Base-by-base conservation (phyloP, 2,797 vertebrate species). In the Sciurus vulgaris region DNA sequence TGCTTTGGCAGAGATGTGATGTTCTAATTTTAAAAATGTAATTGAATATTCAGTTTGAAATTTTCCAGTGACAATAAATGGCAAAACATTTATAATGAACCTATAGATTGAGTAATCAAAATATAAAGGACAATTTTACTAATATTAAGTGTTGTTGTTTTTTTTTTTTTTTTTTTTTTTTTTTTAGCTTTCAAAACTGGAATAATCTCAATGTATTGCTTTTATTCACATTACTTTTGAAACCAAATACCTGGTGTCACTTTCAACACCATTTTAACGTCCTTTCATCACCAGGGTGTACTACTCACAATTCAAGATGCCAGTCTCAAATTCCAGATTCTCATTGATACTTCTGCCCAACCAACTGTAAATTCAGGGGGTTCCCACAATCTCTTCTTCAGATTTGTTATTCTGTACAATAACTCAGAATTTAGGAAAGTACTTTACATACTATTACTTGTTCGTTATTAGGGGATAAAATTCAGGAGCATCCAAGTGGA, bases 1-100 rank as follows among this genome's bases (percentile, higher is more conserved):
- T 74, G 3, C n/a, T 86, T 65, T 90, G 61, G 35, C 30, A 86
- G 9, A 70, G 9, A 47, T 69, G 18, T 76, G 81, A 1, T 33
- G 2, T 67, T 90, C 69, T 92, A 17, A n/a, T 91, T 63, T 91
- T 85, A 12, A 87, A 83, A 94, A 22, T 20, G 8, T 67, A 81
- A 61, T 92, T 33, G 2, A 86, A 86, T 86, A 61, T 8, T 3
- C 83, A 49, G 83, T 35, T 59, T 92, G 74, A 93, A 67, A 81
- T 51, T 85, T 91, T 54, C 14, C 24, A 89, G 0, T 86, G 17
- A 41, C 4, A 77, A 77, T 13, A 59, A 85, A 77, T 86, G 35
- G 6, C 4, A 83, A 83, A 3, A 20, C 0, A 35, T 22, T 74
- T 49, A 20, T 38, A 74, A 22, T 18, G 17, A 44, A 33, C 7